A percentile compares a stretch with the other conserved stretches of the same genome.
phyloP scores from a whole-genome alignment of 2,797 vertebrate species.

The Mormyrops attenuatus region DNA sequence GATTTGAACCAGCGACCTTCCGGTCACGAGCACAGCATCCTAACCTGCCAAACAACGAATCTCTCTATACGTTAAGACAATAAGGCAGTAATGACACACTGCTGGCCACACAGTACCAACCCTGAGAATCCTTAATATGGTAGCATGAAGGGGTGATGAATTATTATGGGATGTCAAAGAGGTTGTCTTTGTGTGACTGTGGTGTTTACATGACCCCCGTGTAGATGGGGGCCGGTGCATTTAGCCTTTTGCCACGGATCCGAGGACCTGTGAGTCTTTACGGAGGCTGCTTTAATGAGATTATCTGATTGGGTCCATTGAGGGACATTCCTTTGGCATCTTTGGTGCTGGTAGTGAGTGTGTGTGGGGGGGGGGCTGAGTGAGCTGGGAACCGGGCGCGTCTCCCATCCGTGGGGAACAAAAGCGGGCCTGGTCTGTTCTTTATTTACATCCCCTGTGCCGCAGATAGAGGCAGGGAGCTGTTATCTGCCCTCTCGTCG shows the following conservation, averaged over 20 bases:
- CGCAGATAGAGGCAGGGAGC: not conserved
- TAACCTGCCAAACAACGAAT: not conserved
- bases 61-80: not conserved
- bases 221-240: not conserved
- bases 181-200: not conserved
- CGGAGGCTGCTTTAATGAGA: not conserved
- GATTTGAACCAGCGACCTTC: not conserved
- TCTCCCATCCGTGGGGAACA: not conserved
- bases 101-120: not conserved
- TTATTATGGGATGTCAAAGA: not conserved
- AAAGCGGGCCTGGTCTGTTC: not conserved
- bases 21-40: not conserved
- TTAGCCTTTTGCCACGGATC: not conserved
- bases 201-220: not conserved
- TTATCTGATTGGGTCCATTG: slow-evolving; percentile 9
- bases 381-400: slow-evolving; percentile 2
- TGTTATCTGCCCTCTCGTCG: not conserved
- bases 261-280: not conserved
- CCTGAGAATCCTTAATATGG: not conserved
- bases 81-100: not conserved
- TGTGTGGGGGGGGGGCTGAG: not conserved
- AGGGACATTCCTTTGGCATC: not conserved
- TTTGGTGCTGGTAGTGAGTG: not conserved
- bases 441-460: slow-evolving; percentile 16
- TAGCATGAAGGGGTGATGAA: not conserved